phyloP scores from a whole-genome alignment of 1,140 invertebrate genomes.

The Mercenaria mercenaria region DNA sequence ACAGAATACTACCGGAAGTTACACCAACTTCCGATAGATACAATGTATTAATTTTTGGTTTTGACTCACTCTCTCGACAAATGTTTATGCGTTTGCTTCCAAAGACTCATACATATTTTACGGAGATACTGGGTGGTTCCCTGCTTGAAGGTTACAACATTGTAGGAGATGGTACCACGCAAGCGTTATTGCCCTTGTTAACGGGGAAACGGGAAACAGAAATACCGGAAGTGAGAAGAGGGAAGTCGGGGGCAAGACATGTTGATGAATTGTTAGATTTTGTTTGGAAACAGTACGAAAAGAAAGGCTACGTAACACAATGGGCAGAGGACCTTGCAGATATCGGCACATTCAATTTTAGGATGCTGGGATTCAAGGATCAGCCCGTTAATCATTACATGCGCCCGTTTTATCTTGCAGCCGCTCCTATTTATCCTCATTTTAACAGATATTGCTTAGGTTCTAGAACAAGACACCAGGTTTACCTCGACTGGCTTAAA shows the following conservation, averaged over 20 bases:
- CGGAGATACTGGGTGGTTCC: slow-evolving; percentile 89
- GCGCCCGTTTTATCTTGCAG: slow-evolving; percentile 91
- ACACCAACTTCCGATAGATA: slow-evolving; percentile 78
- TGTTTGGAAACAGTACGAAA: slow-evolving; percentile 85
- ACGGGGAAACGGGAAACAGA: slow-evolving; percentile 94
- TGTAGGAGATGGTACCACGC: slow-evolving; percentile 97
- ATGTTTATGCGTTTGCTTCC: slow-evolving; percentile 95
- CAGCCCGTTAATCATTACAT: slow-evolving; percentile 97
- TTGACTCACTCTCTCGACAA: slow-evolving; percentile 96
- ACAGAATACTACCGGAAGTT: slow-evolving; percentile 37
- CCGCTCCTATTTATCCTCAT: slow-evolving; percentile 88
- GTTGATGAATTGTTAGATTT: slow-evolving; percentile 87
- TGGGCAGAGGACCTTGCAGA: slow-evolving; percentile 95
- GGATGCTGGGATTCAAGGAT: slow-evolving; percentile 94
- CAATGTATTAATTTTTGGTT: slow-evolving; percentile 95
- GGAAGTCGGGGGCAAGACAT: slow-evolving; percentile 89
- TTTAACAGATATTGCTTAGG: slow-evolving; percentile 89
- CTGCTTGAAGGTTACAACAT: slow-evolving; percentile 95
- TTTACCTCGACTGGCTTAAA: slow-evolving; percentile 90
- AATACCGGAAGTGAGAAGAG: slow-evolving; percentile 88
- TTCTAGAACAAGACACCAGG: slow-evolving; percentile 91
- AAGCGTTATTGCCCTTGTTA: slow-evolving; percentile 96
- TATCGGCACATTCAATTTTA: slow-evolving; percentile 96
- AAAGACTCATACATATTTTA: slow-evolving; percentile 92
- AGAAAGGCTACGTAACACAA: slow-evolving; percentile 90